These are phyloP conservation scores for Drosophila melanosoma DNA, from an alignment of 2,888 invertebrate genomes.

Conservation along the genomic window DNA sequence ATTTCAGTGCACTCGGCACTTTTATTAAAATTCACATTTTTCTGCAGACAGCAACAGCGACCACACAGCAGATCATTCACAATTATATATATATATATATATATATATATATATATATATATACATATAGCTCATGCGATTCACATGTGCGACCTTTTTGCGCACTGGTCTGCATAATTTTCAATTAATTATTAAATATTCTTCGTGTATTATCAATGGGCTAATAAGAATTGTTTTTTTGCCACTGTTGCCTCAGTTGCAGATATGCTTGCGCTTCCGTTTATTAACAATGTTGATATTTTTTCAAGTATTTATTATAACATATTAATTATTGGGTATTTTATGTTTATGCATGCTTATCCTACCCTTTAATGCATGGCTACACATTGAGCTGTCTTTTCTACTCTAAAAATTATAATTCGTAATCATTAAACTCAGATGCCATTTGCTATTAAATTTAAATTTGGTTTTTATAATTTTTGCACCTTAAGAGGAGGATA, in stretches of 20 bases:
- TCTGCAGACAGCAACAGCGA: constrained; percentile 24
- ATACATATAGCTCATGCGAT: constrained; percentile 13
- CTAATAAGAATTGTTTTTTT: constrained; percentile 62
- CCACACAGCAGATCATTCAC: constrained; percentile 27
- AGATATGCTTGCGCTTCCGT: constrained; percentile 64
- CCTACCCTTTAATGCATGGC: constrained; percentile 12
- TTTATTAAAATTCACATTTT: constrained; percentile 61
- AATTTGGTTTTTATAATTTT: background rate
- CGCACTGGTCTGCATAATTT: constrained; percentile 70
- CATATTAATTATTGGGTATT: constrained; percentile 32
- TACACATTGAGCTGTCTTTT: background rate
- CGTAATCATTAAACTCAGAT: background rate
- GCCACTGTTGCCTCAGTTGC: constrained; percentile 21
- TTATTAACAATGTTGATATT: constrained; percentile 54
- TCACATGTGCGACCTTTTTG: constrained; percentile 33
- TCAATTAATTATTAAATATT: constrained; percentile 71
- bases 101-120: constrained; percentile 11
- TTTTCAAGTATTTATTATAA: constrained; percentile 52
- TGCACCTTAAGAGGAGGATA: background rate
- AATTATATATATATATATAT: constrained; percentile 7
- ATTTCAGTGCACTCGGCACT: constrained; percentile 61
- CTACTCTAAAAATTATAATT: background rate
- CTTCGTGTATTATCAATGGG: constrained; percentile 67
- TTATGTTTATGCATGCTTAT: constrained; percentile 5
- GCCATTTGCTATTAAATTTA: background rate